These are phyloP conservation scores for Helicoverpa armigera DNA, from an alignment of 1,140 invertebrate genomes.

Conservation along the genomic window DNA sequence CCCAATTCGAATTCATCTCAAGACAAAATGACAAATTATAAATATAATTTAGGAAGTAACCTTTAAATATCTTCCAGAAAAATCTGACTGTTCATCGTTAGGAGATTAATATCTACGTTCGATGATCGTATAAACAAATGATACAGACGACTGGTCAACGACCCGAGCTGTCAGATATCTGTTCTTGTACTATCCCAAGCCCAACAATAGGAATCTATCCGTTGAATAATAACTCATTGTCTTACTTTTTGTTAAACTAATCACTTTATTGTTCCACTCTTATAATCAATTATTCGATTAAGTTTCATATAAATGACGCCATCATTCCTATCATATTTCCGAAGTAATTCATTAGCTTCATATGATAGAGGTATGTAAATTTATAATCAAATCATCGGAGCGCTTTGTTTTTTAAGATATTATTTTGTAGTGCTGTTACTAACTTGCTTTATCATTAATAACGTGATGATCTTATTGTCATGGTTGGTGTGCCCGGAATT, in stretches of 20 bases:
- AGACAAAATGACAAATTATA: conserved; percentile 68
- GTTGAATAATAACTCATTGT: conserved; percentile 84
- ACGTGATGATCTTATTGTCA: conserved; percentile 22
- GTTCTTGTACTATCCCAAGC: conserved; percentile 64
- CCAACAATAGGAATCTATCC: conserved; percentile 77
- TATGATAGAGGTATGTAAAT: conserved; percentile 58
- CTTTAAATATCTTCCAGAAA: conserved; percentile 69
- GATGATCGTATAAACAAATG: conserved; percentile 84
- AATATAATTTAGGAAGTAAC: conserved; percentile 69
- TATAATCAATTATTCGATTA: conserved; percentile 85
- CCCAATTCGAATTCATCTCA: conserved; percentile 37
- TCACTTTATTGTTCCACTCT: conserved; percentile 83
- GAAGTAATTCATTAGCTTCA: conserved; percentile 72
- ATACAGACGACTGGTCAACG: conserved; percentile 72
- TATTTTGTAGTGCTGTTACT: conserved; percentile 50
- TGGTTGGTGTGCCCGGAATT: not conserved
- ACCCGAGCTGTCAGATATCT: conserved; percentile 71
- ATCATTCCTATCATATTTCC: conserved; percentile 71
- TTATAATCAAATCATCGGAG: conserved; percentile 54
- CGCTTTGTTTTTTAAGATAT: conserved; percentile 52
- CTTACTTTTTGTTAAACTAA: conserved; percentile 83
- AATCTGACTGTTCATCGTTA: conserved; percentile 79
- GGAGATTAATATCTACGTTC: conserved; percentile 77
- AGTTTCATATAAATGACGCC: conserved; percentile 78
- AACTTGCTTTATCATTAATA: conserved; percentile 52